A percentile compares a stretch with the other conserved stretches of the same genome.
Evolutionary conservation across 2,113 vertebrate genomes (phyloP).

Genomic region (Campylorhamphus procurvoides): DNA sequence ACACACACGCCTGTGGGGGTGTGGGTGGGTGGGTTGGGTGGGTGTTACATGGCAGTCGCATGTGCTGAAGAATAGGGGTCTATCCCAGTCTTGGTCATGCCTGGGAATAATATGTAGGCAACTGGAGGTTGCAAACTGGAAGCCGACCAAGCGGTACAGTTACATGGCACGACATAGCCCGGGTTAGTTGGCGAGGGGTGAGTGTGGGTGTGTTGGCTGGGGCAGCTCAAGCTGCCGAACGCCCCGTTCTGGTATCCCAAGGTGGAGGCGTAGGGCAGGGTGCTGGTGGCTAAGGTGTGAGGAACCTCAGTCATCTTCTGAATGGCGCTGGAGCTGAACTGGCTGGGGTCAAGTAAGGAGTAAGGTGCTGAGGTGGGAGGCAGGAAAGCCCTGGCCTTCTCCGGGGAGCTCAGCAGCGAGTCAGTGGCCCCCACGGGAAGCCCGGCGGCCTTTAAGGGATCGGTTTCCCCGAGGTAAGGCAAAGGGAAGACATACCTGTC

Average conservation of each 20-base stretch:
- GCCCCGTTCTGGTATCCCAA: constrained; percentile 99
- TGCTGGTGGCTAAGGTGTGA: constrained; percentile 92
- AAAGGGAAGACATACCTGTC: constrained; percentile 99
- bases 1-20: neutral
- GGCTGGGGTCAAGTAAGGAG: constrained; percentile 97
- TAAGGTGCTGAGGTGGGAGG: constrained; percentile 93
- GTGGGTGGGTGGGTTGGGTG: neutral
- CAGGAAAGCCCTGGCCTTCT: constrained; percentile 95
- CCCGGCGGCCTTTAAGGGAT: constrained; percentile 92
- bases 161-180: constrained; percentile 98
- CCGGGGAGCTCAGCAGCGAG: constrained; percentile 88
- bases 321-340: constrained; percentile 95
- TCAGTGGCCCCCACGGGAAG: constrained; percentile 92
- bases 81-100: constrained; percentile 99
- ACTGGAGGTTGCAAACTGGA: constrained; percentile 99
- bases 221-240: constrained; percentile 94
- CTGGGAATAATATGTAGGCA: constrained; percentile 99
- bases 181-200: constrained; percentile 99
- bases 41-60: constrained; percentile 92
- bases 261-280: constrained; percentile 95
- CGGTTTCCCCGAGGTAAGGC: constrained; percentile 98
- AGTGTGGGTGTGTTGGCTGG: constrained; percentile 98
- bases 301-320: constrained; percentile 99
- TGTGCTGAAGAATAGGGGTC: constrained; percentile 98
- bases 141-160: constrained; percentile 97